phyloP scores from a whole-genome alignment of 2,888 invertebrate genomes.

The Tortricodes alternella region DNA sequence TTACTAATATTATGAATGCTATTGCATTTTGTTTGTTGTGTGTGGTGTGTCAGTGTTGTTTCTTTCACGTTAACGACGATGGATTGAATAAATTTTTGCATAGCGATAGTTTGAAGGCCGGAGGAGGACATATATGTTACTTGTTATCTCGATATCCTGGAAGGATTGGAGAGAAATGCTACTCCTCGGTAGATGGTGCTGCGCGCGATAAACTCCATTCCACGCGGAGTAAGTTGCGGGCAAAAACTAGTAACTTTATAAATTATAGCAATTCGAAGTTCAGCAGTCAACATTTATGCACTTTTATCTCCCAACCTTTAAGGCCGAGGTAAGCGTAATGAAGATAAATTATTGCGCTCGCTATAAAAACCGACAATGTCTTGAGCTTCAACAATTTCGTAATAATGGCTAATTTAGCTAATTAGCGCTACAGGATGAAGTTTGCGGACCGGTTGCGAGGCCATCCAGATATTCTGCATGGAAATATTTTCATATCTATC shows the following conservation, averaged over 20 bases:
- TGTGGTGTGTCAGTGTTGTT: too few relatives aligned
- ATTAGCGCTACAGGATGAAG: slow-evolving; percentile 7
- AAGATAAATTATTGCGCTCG: slow-evolving; percentile 19
- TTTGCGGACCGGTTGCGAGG: neutral
- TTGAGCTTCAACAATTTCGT: neutral
- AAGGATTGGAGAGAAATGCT: too few relatives aligned
- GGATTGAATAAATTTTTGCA: too few relatives aligned
- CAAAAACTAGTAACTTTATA: neutral
- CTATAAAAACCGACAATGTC: slow-evolving; percentile 19
- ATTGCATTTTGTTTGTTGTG: too few relatives aligned
- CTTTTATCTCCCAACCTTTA: slow-evolving; percentile 9
- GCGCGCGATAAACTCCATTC: too few relatives aligned
- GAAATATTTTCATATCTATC: neutral
- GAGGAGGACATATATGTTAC: too few relatives aligned
- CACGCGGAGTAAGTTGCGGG: too few relatives aligned
- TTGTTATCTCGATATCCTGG: too few relatives aligned
- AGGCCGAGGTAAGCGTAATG: slow-evolving; percentile 3
- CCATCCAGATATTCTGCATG: neutral
- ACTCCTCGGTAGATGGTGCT: too few relatives aligned
- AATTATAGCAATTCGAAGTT: neutral
- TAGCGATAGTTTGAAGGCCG: too few relatives aligned
- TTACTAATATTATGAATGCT: too few relatives aligned
- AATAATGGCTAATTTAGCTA: slow-evolving; percentile 22
- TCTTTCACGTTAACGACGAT: too few relatives aligned
- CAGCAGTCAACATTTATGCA: slow-evolving; percentile 5